phyloP scores from a whole-genome alignment of 2,113 vertebrate species.

The Psophia crepitans region DNA sequence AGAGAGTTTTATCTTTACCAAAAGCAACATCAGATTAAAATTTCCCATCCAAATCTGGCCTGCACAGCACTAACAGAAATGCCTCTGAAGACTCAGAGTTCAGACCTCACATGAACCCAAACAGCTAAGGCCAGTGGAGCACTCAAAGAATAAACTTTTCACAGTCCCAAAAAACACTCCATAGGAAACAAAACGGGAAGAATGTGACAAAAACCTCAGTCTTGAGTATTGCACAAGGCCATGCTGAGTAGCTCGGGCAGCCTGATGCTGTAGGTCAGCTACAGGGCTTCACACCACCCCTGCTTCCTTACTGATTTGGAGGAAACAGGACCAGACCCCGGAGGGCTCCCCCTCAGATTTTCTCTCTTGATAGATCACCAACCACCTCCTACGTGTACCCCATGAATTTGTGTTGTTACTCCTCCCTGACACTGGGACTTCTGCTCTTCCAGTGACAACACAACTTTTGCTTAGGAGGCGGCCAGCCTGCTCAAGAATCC shows the following conservation, averaged over 20 bases:
- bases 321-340: neutral
- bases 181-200: neutral
- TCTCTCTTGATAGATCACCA: neutral
- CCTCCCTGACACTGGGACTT: neutral
- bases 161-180: neutral
- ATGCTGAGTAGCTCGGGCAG: neutral
- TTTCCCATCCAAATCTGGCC: neutral
- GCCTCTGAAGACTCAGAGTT: neutral
- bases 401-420: neutral
- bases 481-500: neutral
- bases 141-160: neutral
- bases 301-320: rapidly evolving
- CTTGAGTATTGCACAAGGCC: neutral
- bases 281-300: rapidly evolving
- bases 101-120: neutral
- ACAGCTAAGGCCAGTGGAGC: neutral
- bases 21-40: neutral
- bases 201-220: rapidly evolving
- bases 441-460: neutral
- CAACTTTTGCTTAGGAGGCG: neutral
- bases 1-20: neutral
- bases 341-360: neutral
- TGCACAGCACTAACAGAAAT: neutral
- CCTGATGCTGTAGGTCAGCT: neutral
- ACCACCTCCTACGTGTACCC: neutral